These are phyloP conservation scores for Syrphus vitripennis DNA, from an alignment of 2,888 invertebrate genomes.

Conservation along the genomic window DNA sequence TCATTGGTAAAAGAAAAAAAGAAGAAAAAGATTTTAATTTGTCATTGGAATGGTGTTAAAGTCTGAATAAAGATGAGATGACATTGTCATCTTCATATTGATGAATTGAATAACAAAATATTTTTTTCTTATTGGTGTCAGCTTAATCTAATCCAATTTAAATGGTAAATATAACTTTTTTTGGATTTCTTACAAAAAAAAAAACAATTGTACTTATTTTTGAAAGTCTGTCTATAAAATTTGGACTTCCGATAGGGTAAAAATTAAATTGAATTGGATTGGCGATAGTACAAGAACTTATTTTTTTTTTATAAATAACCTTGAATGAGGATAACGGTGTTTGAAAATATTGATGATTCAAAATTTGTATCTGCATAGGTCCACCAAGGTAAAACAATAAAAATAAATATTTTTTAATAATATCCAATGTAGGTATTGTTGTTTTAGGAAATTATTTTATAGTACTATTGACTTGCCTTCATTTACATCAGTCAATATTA, in stretches of 20 bases:
- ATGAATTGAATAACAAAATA: background rate
- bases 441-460: background rate
- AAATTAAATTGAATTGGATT: background rate
- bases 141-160: background rate
- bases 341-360: background rate
- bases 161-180: background rate
- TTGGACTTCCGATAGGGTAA: background rate
- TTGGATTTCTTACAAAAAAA: background rate
- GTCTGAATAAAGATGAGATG: background rate
- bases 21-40: no score
- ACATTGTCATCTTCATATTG: background rate
- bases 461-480: background rate
- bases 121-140: background rate
- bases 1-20: no score
- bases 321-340: background rate
- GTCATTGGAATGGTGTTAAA: background rate
- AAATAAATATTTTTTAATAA: no score
- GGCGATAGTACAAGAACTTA: no score
- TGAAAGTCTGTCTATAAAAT: background rate
- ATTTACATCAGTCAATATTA: background rate
- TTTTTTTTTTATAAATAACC: no score
- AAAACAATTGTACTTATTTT: background rate
- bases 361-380: background rate
- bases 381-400: background rate
- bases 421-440: background rate